Evolutionary conservation across 2,888 invertebrate species (phyloP).

Genomic region (Andrena praecox): DNA sequence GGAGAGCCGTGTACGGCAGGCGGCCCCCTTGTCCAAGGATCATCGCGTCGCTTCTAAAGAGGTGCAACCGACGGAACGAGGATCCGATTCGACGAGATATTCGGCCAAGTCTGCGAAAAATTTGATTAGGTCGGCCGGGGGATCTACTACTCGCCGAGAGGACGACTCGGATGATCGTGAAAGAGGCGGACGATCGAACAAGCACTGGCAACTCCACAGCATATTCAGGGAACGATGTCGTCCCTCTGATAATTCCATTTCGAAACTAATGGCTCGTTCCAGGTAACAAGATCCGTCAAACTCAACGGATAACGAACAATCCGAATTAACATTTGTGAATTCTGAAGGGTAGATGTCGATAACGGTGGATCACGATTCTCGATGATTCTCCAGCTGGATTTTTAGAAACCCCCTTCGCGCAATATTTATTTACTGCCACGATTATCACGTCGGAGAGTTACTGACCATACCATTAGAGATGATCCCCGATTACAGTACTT

Average conservation of each 20-base stretch:
- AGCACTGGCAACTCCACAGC: conserved; percentile 18
- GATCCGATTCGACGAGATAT: conserved; percentile 30
- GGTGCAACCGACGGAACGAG: conserved; percentile 20
- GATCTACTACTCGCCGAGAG: conserved; percentile 22
- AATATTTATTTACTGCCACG: neutral
- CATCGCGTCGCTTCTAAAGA: conserved; percentile 45
- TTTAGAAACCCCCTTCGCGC: too few relatives aligned
- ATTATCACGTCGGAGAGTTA: neutral
- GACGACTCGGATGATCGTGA: conserved; percentile 56
- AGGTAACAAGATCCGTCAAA: conserved; percentile 61
- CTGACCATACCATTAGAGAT: neutral
- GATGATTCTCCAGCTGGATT: too few relatives aligned
- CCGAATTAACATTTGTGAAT: neutral
- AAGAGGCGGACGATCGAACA: conserved; percentile 27
- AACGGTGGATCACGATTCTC: too few relatives aligned
- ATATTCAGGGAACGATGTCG: conserved; percentile 67
- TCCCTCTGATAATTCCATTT: conserved; percentile 64
- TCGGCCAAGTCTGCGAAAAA: conserved; percentile 34
- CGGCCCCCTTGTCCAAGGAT: conserved; percentile 43
- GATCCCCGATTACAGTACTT: neutral
- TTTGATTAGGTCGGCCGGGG: conserved; percentile 42
- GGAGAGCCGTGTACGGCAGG: conserved; percentile 63
- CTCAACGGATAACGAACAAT: neutral
- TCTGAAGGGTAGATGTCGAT: neutral
- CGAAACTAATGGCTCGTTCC: conserved; percentile 75